Conservation (phyloP, 2,113 vertebrate genomes). For the Gorsachius goisagi region DNA sequence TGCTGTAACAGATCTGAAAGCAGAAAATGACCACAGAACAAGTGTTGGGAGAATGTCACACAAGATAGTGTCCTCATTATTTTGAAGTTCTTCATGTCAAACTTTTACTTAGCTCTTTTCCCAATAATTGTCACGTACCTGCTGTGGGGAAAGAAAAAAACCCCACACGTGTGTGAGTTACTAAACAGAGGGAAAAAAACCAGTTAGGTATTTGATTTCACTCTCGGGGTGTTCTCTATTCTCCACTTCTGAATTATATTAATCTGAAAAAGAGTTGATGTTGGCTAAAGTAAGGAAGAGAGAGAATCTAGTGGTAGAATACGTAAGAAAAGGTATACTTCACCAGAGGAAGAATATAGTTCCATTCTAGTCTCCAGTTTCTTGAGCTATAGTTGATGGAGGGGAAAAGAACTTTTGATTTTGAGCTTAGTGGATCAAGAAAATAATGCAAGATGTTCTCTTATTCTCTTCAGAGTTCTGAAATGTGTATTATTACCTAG, state of each 20-base stretch:
- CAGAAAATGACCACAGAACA: not conserved
- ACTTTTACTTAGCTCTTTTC: not conserved
- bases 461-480: not conserved
- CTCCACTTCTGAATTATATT: not conserved
- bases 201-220: slow-evolving; percentile 17
- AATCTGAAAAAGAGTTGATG: not conserved
- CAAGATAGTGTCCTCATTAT: not conserved
- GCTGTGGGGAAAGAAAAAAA: not conserved
- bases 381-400: not conserved
- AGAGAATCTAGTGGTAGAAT: not conserved
- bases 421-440: not conserved
- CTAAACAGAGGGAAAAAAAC: not conserved
- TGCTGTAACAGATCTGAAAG: not conserved
- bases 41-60: not conserved
- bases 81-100: not conserved
- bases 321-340: not conserved
- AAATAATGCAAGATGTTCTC: not conserved
- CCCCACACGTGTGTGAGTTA: not conserved
- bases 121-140: not conserved
- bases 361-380: slow-evolving; percentile 11
- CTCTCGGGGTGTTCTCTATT: not conserved
- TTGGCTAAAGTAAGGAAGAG: not conserved
- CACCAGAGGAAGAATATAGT: not conserved
- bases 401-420: not conserved
- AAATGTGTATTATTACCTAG: not conserved